phyloP scores from a whole-genome alignment of 2,888 invertebrate species.

The Dinocampus coccinellae region DNA sequence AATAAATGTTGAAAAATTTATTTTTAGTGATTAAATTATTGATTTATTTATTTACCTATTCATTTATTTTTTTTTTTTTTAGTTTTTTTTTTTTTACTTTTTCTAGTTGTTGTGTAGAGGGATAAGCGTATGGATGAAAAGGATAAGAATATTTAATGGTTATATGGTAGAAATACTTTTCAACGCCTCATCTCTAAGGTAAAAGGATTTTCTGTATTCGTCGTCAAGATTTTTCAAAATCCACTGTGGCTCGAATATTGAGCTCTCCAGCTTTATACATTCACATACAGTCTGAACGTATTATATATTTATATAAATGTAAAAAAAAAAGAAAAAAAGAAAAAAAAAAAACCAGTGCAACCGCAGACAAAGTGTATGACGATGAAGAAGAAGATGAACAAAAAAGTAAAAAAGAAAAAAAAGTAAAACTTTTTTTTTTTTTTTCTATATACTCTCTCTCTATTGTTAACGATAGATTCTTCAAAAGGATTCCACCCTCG shows the following conservation, averaged over 20 bases:
- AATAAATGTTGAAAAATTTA: too few species aligned
- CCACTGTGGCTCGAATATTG: not conserved
- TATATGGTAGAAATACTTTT: not conserved
- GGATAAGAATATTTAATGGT: not conserved
- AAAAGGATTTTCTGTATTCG: not conserved
- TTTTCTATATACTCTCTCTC: not conserved
- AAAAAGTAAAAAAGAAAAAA: not conserved
- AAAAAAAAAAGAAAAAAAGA: not conserved
- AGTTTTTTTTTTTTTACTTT: too few species aligned
- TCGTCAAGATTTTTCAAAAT: not conserved
- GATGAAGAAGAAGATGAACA: too few species aligned
- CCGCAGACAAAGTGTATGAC: too few species aligned
- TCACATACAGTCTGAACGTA: not conserved
- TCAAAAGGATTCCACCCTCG: not conserved
- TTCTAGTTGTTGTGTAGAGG: too few species aligned
- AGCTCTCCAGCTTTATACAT: not conserved
- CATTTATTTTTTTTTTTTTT: too few species aligned
- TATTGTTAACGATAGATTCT: not conserved
- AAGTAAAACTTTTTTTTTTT: not conserved
- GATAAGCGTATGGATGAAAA: too few species aligned
- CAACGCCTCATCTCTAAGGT: not conserved
- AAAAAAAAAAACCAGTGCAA: not conserved
- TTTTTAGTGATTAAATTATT: too few species aligned
- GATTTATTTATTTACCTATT: too few species aligned
- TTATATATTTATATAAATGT: not conserved